phyloP scores from a whole-genome alignment of 2,113 vertebrate species.

The Heloderma charlesbogerti region DNA sequence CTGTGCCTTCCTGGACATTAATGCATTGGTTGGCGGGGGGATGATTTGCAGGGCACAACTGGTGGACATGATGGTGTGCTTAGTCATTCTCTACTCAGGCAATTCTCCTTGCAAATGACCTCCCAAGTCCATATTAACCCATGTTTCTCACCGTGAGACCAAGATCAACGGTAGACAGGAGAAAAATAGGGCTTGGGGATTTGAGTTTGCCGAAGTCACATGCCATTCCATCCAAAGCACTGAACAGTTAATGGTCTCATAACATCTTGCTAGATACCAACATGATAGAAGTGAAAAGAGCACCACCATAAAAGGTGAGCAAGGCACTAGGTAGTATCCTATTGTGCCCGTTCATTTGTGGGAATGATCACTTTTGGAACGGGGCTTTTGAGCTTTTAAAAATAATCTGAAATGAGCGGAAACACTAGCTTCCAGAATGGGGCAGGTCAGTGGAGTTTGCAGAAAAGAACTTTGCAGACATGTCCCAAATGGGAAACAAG shows the following conservation, averaged over 20 bases:
- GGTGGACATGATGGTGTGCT: neutral
- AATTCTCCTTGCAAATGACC: neutral
- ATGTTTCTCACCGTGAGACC: neutral
- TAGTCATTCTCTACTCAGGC: neutral
- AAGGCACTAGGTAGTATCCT: too few relatives aligned
- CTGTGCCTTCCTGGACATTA: neutral
- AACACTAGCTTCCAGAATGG: too few relatives aligned
- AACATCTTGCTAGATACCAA: neutral
- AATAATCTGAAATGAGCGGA: too few relatives aligned
- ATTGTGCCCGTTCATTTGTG: too few relatives aligned
- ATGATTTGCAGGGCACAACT: neutral
- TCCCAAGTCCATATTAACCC: neutral
- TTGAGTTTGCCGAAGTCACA: neutral
- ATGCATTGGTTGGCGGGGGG: neutral
- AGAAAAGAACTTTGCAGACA: too few relatives aligned
- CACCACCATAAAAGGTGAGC: neutral
- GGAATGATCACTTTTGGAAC: too few relatives aligned
- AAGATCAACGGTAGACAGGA: neutral
- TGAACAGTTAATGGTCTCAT: neutral
- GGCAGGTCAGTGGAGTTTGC: too few relatives aligned
- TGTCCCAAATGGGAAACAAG: too few relatives aligned
- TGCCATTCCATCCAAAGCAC: neutral
- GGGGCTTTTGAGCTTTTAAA: too few relatives aligned
- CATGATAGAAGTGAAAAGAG: neutral
- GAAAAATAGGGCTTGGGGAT: neutral